These are phyloP conservation scores for Pogoniulus pusillus DNA, from an alignment of 2,797 vertebrate genomes.

Conservation along the genomic window DNA sequence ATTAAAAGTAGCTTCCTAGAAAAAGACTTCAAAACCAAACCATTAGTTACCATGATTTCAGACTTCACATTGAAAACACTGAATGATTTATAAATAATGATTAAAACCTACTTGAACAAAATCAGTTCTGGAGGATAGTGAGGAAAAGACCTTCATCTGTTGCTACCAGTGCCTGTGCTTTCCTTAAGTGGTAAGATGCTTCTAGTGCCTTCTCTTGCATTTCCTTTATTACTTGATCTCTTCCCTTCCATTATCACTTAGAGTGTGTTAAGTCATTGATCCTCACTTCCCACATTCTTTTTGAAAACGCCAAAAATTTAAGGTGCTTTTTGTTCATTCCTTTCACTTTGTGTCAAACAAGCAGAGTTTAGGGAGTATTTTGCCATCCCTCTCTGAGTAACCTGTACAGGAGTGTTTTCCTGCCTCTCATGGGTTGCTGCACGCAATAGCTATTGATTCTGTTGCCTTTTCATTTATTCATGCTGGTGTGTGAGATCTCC, in stretches of 20 bases:
- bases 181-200: background rate
- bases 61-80: background rate
- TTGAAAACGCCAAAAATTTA: background rate
- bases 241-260: background rate
- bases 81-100: background rate
- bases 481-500: background rate
- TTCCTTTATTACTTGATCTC: background rate
- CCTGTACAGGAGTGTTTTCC: background rate
- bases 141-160: background rate
- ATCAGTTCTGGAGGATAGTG: background rate
- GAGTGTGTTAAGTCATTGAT: background rate
- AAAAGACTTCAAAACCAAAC: background rate
- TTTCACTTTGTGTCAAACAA: background rate
- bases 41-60: background rate
- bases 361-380: background rate
- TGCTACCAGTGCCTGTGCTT: background rate
- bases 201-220: background rate
- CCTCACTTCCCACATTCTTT: background rate
- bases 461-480: background rate
- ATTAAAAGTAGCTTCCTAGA: background rate
- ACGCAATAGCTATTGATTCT: background rate
- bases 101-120: background rate
- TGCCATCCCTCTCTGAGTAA: background rate
- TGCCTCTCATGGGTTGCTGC: background rate
- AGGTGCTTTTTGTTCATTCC: background rate